phyloP scores from a whole-genome alignment of 23 tunicate genomes.

The Aplidium turbinatum region DNA sequence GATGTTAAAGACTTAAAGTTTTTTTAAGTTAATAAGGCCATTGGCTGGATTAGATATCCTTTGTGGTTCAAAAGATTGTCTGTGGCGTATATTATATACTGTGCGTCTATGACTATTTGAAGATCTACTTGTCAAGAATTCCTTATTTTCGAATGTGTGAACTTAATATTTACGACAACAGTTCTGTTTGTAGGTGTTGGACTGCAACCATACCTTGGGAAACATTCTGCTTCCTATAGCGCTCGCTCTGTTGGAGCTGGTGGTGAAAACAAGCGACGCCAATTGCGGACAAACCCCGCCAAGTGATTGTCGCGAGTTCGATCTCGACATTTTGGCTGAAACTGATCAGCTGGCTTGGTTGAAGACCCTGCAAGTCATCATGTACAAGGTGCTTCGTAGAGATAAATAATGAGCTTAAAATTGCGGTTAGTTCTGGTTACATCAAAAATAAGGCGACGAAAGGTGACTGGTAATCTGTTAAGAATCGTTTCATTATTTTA shows the following conservation, averaged over 20 bases:
- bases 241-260: constrained; percentile 34
- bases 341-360: constrained; percentile 56
- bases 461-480: not conserved
- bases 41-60: no score
- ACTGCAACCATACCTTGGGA: constrained; percentile 44
- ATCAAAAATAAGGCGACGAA: no score
- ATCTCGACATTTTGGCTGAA: constrained; percentile 16
- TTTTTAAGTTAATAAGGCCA: no score
- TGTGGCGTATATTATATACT: no score
- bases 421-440: no score
- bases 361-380: constrained; percentile 39
- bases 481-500: constrained; percentile 7
- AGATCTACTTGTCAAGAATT: no score
- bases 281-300: not conserved
- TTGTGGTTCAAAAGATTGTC: no score
- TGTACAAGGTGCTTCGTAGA: constrained; percentile 56
- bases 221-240: constrained; percentile 40
- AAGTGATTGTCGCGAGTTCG: not conserved
- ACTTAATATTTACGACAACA: no score
- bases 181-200: constrained; percentile 46
- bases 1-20: no score
- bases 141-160: no score
- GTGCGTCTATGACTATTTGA: no score
- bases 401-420: no score
- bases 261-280: not conserved